These are phyloP conservation scores for Heliconius charithonia DNA, from an alignment of 2,888 invertebrate species.

Conservation along the genomic window DNA sequence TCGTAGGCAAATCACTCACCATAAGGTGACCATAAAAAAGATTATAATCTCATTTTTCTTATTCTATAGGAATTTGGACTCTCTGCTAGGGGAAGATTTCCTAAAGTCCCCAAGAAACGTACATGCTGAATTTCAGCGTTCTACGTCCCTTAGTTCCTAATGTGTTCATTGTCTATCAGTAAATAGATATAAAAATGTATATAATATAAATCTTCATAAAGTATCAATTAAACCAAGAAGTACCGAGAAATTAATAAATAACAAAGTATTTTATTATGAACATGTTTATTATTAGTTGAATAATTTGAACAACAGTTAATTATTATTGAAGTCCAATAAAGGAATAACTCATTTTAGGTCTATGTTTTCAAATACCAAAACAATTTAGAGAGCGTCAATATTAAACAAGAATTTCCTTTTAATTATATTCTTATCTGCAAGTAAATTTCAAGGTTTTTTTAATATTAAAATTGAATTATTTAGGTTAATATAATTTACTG, in stretches of 20 bases:
- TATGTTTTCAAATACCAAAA: constrained; percentile 5
- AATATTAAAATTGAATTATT: neutral
- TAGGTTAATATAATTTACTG: neutral
- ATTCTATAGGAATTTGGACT: no score
- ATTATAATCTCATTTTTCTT: no score
- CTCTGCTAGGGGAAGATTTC: no score
- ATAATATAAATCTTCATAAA: neutral
- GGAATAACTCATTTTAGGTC: neutral
- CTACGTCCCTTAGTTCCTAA: no score
- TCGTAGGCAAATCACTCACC: no score
- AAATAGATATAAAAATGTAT: neutral
- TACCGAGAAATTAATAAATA: neutral
- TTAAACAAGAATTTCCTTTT: neutral
- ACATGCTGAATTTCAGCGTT: no score
- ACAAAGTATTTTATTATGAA: neutral
- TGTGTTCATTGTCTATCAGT: no score
- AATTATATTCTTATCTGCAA: neutral
- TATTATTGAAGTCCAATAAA: neutral
- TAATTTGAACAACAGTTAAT: neutral
- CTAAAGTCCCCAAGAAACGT: no score
- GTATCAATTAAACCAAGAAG: neutral
- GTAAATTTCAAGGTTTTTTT: neutral
- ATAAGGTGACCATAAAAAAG: no score
- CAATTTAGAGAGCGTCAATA: neutral
- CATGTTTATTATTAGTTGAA: neutral